phyloP scores from a whole-genome alignment of 2,888 invertebrate species.

The Netelia melanura region DNA sequence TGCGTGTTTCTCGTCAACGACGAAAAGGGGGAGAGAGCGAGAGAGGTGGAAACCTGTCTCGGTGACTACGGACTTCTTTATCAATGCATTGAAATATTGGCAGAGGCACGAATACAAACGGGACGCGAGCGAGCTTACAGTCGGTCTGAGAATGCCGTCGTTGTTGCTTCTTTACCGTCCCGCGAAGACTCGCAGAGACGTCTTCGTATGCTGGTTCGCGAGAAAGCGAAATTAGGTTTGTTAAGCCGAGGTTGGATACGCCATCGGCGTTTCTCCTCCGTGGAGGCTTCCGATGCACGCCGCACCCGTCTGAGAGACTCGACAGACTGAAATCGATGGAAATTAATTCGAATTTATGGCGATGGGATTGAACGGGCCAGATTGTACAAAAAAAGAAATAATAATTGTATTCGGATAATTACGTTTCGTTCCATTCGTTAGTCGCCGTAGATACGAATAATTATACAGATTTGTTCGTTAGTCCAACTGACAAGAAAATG shows the following conservation, averaged over 20 bases:
- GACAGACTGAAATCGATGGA: conserved; percentile 45
- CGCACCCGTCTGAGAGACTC: not conserved
- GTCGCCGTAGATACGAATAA: conserved; percentile 43
- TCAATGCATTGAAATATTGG: conserved; percentile 59
- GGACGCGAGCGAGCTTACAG: conserved; percentile 9
- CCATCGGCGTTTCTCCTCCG: conserved; percentile 34
- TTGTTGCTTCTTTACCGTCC: conserved; percentile 28
- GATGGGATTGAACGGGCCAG: not conserved
- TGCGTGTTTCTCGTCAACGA: conserved; percentile 45
- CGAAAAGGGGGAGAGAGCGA: not conserved
- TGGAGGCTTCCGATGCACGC: conserved; percentile 1
- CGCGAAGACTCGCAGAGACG: conserved; percentile 14
- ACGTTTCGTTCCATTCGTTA: conserved; percentile 30
- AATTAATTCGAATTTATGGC: conserved; percentile 53
- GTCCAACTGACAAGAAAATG: not conserved
- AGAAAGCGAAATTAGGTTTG: conserved; percentile 60
- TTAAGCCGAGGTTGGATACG: conserved; percentile 53
- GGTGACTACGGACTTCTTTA: conserved; percentile 48
- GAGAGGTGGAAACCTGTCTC: not conserved
- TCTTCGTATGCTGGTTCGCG: conserved; percentile 29
- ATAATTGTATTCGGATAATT: conserved; percentile 31
- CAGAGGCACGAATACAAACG: conserved; percentile 11
- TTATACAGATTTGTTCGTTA: conserved; percentile 49
- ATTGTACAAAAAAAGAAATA: not conserved
- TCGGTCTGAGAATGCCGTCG: conserved; percentile 22